Evolutionary conservation across 2,888 invertebrate species (phyloP).

Genomic region (Sphecodes monilicornis): DNA sequence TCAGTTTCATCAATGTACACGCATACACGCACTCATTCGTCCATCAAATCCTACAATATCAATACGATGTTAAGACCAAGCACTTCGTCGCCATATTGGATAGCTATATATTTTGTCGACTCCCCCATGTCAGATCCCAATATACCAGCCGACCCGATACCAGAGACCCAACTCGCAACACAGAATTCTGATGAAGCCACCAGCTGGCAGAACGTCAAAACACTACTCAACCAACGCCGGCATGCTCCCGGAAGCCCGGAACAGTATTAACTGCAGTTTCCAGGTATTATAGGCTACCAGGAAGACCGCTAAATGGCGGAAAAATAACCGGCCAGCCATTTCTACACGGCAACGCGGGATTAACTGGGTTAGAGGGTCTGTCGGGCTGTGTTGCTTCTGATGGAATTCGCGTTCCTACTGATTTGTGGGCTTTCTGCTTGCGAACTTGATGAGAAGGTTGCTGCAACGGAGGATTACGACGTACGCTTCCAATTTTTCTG

Average conservation of each 20-base stretch:
- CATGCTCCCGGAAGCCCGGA: slow-evolving; percentile 7
- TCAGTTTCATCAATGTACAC: no score
- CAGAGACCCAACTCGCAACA: slow-evolving; percentile 1
- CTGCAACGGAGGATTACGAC: not conserved
- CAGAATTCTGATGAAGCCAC: slow-evolving; percentile 16
- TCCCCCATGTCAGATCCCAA: no score
- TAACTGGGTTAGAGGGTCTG: not conserved
- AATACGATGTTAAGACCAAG: no score
- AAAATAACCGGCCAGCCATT: not conserved
- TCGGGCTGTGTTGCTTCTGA: not conserved
- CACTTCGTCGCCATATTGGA: no score
- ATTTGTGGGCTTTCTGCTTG: not conserved
- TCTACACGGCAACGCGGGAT: not conserved
- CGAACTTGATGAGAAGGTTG: not conserved
- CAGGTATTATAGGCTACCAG: slow-evolving; percentile 5
- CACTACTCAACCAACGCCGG: slow-evolving; percentile 8
- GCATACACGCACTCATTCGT: no score
- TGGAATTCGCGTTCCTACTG: not conserved
- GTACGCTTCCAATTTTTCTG: not conserved
- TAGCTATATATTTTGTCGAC: no score
- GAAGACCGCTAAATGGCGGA: not conserved
- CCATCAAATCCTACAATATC: no score
- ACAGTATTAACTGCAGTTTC: slow-evolving; percentile 22
- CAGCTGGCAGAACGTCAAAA: slow-evolving; percentile 18
- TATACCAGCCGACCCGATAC: not conserved